Evolutionary conservation across 2,888 invertebrate genomes (phyloP).

Genomic region (Ypsolopha scabrella): DNA sequence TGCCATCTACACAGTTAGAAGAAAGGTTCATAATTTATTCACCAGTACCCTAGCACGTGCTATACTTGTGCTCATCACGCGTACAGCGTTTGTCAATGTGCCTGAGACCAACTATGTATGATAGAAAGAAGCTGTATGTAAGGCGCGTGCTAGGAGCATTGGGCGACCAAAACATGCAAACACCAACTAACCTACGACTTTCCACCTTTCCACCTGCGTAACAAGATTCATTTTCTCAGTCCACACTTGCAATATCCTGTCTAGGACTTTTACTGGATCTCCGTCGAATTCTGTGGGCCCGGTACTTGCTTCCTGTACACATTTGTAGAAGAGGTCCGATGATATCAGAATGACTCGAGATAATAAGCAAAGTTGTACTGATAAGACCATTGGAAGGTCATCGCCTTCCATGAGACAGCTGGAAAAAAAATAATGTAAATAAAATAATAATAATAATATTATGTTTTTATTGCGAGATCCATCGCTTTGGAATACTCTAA

Average conservation of each 20-base stretch:
- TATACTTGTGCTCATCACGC: background rate
- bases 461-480: no score
- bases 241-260: constrained; percentile 82
- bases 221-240: constrained; percentile 82
- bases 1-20: no score
- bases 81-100: background rate
- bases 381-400: constrained; percentile 79
- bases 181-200: constrained; percentile 77
- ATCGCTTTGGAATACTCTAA: no score
- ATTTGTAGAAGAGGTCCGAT: constrained; percentile 74
- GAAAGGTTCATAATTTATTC: no score
- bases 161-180: no score
- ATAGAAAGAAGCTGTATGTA: constrained; percentile 19
- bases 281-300: constrained; percentile 50
- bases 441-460: no score
- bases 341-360: constrained; percentile 82
- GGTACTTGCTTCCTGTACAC: constrained; percentile 54
- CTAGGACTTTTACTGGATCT: constrained; percentile 75
- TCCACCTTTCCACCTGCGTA: constrained; percentile 83
- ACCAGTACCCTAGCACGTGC: no score
- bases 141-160: constrained; percentile 23
- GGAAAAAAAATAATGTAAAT: constrained; percentile 9
- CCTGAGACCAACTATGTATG: constrained; percentile 3
- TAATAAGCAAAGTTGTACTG: constrained; percentile 82
- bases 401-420: constrained; percentile 77